phyloP scores from a whole-genome alignment of 1,140 invertebrate species.

The Diorhabda carinulata region DNA sequence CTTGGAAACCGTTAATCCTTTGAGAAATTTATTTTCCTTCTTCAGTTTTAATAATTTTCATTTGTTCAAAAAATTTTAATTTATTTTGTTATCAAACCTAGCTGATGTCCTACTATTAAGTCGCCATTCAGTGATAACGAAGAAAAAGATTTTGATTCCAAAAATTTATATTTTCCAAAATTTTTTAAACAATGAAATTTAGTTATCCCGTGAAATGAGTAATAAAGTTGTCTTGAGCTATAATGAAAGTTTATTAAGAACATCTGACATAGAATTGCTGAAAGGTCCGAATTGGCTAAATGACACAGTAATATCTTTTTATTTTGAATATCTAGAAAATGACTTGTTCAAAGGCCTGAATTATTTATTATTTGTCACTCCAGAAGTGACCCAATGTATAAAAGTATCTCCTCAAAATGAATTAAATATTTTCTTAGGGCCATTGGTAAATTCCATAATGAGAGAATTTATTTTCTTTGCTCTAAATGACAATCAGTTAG shows the following conservation, averaged over 20 bases:
- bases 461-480: conserved; percentile 80
- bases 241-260: conserved; percentile 66
- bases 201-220: neutral
- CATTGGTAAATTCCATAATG: conserved; percentile 57
- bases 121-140: no score
- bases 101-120: no score
- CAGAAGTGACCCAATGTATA: conserved; percentile 81
- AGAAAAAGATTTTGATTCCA: no score
- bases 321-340: conserved; percentile 79
- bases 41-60: no score
- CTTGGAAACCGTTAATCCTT: no score
- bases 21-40: no score
- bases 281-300: conserved; percentile 81
- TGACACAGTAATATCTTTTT: conserved; percentile 85
- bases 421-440: conserved; percentile 65
- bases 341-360: conserved; percentile 59
- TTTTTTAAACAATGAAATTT: neutral
- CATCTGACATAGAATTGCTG: conserved; percentile 73
- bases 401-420: conserved; percentile 67
- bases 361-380: conserved; percentile 73
- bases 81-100: no score
- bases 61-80: no score
- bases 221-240: conserved; percentile 26
- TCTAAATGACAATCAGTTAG: conserved; percentile 76
- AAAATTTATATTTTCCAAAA: neutral